A percentile compares a stretch with the other conserved stretches of the same genome.
Evolutionary conservation across 2,888 invertebrate species (phyloP).

Genomic region (Metacarcinus magister): DNA sequence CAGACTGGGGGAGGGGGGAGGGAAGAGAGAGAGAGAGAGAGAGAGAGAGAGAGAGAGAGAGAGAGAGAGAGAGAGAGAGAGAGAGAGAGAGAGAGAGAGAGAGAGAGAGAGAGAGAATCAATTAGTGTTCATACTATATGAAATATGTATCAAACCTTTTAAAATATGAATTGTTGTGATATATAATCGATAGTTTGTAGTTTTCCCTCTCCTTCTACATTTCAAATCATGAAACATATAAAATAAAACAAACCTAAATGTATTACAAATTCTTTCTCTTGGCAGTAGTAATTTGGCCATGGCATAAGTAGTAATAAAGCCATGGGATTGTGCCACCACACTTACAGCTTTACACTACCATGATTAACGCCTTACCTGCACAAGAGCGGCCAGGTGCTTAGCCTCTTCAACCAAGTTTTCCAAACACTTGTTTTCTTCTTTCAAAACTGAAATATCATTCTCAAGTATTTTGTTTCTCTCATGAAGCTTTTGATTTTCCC

Average conservation of each 20-base stretch:
- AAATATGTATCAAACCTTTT: too few species aligned
- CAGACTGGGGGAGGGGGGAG: too few species aligned
- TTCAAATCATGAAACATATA: not conserved
- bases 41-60: too few species aligned
- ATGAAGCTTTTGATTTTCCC: conserved; percentile 74
- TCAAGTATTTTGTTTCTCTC: conserved; percentile 58
- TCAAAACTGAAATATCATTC: conserved; percentile 59
- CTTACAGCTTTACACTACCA: not conserved
- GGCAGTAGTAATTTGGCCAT: not conserved
- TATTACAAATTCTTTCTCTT: not conserved
- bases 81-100: too few species aligned
- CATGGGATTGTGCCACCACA: not conserved
- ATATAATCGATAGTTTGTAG: too few species aligned
- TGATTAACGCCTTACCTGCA: conserved; percentile 59
- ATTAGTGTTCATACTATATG: too few species aligned
- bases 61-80: too few species aligned
- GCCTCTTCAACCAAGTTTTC: conserved; percentile 76
- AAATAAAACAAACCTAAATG: not conserved
- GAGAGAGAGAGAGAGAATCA: too few species aligned
- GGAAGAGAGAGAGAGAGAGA: too few species aligned
- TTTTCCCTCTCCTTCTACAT: too few species aligned
- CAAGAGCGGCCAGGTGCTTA: conserved; percentile 69
- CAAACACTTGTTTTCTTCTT: conserved; percentile 70
- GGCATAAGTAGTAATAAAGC: not conserved
- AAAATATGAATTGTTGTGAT: too few species aligned